Conservation (phyloP, 1,140 invertebrate genomes). For the Drosophila novamexicana region DNA sequence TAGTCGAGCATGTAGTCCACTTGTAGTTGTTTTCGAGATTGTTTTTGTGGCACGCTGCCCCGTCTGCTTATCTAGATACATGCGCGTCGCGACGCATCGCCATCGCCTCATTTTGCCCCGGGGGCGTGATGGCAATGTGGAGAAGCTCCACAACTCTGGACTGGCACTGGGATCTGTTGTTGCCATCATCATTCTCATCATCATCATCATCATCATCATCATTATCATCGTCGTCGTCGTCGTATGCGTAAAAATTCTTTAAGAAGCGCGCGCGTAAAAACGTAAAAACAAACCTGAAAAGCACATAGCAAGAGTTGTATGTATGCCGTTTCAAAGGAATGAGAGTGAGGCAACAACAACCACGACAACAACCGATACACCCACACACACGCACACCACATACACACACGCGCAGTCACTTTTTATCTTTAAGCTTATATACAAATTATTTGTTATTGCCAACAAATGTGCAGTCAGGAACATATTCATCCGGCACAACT, state of each 20-base stretch:
- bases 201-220: conserved; percentile 17
- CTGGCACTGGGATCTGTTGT: conserved; percentile 48
- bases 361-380: conserved; percentile 4
- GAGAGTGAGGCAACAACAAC: conserved; percentile 13
- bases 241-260: conserved; percentile 67
- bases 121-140: conserved; percentile 33
- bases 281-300: conserved; percentile 61
- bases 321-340: conserved; percentile 12
- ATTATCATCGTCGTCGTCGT: conserved; percentile 12
- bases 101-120: conserved; percentile 9
- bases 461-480: conserved; percentile 35
- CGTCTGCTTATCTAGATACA: conserved; percentile 65
- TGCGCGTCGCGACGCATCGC: conserved; percentile 39
- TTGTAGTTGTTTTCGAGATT: conserved; percentile 17
- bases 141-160: conserved; percentile 37
- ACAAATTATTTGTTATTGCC: conserved; percentile 43
- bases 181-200: conserved; percentile 31
- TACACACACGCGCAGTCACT: neutral
- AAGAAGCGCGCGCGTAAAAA: conserved; percentile 56
- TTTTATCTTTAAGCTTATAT: conserved; percentile 20
- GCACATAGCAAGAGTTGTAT: conserved; percentile 24
- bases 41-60: conserved; percentile 46
- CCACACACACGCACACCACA: conserved; percentile 1
- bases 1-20: neutral
- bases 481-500: conserved; percentile 1